These are phyloP conservation scores for Spatulosminthurus flaviceps DNA, from an alignment of 2,888 invertebrate species.

Conservation along the genomic window DNA sequence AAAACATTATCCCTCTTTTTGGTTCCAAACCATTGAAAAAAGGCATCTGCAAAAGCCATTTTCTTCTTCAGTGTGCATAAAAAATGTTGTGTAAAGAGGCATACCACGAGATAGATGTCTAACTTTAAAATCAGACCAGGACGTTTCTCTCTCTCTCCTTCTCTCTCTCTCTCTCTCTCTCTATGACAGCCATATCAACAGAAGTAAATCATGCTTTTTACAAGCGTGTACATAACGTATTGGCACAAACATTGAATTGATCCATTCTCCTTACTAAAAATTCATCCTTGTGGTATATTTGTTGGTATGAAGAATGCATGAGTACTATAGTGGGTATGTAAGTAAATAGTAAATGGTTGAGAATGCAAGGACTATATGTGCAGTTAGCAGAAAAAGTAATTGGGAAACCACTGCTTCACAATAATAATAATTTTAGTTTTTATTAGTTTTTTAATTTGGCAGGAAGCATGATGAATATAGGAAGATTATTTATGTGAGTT, in stretches of 20 bases:
- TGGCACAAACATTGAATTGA: conserved; percentile 18
- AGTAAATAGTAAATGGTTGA: background rate
- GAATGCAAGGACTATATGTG: too few relatives aligned
- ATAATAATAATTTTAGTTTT: background rate
- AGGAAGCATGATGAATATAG: background rate
- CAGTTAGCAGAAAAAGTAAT: too few relatives aligned
- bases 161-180: conserved; percentile 36
- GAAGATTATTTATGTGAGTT: background rate
- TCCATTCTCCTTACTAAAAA: conserved; percentile 7
- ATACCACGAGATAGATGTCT: conserved; percentile 28
- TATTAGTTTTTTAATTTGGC: conserved; percentile 18
- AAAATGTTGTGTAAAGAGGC: conserved; percentile 45
- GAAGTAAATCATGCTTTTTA: conserved; percentile 4
- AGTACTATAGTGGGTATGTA: conserved; percentile 7
- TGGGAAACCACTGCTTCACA: background rate
- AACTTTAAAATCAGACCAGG: conserved; percentile 14
- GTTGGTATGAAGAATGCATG: too few relatives aligned
- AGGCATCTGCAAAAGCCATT: conserved; percentile 55
- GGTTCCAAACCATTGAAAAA: conserved; percentile 56
- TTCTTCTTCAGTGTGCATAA: conserved; percentile 48
- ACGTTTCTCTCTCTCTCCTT: conserved; percentile 21
- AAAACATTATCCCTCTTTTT: conserved; percentile 55
- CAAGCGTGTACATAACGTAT: conserved; percentile 10
- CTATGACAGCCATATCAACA: conserved; percentile 21
- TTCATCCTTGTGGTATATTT: background rate